A percentile compares a stretch with the other conserved stretches of the same genome.
Conservation (phyloP, 1,140 invertebrate species). For the Trichoplusia ni region DNA sequence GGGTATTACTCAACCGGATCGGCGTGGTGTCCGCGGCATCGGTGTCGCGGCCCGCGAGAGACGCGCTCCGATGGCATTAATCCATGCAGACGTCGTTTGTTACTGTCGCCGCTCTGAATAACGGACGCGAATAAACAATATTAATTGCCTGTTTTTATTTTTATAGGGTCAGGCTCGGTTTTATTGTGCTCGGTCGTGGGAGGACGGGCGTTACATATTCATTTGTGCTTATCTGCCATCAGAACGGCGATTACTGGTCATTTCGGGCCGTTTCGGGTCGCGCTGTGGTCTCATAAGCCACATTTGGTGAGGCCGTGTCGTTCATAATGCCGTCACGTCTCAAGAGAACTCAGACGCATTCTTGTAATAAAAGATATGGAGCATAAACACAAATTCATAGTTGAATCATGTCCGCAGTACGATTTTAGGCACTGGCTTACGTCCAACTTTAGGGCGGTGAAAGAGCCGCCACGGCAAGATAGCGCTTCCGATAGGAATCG, state of each 20-base stretch:
- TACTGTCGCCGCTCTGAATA: constrained; percentile 62
- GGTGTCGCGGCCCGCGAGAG: constrained; percentile 31
- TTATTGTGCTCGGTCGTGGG: constrained; percentile 63
- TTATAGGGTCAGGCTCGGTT: constrained; percentile 61
- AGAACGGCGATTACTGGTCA: constrained; percentile 59
- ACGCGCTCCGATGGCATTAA: constrained; percentile 43
- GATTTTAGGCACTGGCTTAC: constrained; percentile 56
- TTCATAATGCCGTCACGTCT: constrained; percentile 47
- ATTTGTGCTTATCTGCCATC: constrained; percentile 73
- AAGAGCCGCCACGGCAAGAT: constrained; percentile 39
- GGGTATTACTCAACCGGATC: constrained; percentile 73
- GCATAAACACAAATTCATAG: constrained; percentile 47
- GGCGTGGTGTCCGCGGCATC: constrained; percentile 38
- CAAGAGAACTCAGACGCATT: constrained; percentile 36
- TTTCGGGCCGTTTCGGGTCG: constrained; percentile 58
- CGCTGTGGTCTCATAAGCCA: constrained; percentile 49
- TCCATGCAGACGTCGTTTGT: constrained; percentile 53
- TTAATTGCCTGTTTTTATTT: constrained; percentile 72
- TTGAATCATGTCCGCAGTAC: constrained; percentile 49
- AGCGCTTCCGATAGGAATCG: constrained; percentile 43
- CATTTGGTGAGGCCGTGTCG: constrained; percentile 43
- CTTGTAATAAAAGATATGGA: constrained; percentile 56
- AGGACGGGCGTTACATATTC: constrained; percentile 69
- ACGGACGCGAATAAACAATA: constrained; percentile 73
- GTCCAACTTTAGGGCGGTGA: constrained; percentile 51